phyloP scores from a whole-genome alignment of 2,113 vertebrate species.

The Oncorhynchus kisutch region DNA sequence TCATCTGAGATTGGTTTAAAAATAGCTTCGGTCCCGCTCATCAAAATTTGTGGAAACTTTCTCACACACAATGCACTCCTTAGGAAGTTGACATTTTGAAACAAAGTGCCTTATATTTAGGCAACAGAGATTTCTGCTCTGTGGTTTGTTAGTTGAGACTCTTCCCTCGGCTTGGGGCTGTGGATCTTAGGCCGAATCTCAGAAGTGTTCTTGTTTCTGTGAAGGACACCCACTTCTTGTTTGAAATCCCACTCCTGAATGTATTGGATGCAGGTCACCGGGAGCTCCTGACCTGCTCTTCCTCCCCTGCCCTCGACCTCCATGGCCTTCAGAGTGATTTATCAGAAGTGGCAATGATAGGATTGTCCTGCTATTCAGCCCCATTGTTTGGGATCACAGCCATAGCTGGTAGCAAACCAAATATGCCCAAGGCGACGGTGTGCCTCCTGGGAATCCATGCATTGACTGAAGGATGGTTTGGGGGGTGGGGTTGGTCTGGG shows the following conservation, averaged over 20 bases:
- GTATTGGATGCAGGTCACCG: slow-evolving; percentile 58
- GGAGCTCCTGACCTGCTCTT: slow-evolving; percentile 68
- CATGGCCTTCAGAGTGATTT: slow-evolving; percentile 59
- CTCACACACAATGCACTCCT: background rate
- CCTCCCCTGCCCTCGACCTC: slow-evolving; percentile 44
- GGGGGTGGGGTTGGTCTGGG: background rate
- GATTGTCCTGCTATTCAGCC: slow-evolving; percentile 61
- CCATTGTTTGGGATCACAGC: slow-evolving; percentile 77
- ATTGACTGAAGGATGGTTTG: slow-evolving; percentile 45
- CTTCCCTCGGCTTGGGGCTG: background rate
- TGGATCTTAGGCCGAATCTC: background rate
- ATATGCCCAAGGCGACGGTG: slow-evolving; percentile 73
- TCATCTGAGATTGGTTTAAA: slow-evolving; percentile 7
- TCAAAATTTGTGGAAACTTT: background rate
- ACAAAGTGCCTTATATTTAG: background rate
- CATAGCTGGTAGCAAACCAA: slow-evolving; percentile 71
- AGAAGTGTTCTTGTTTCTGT: too few species aligned
- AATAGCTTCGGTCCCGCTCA: background rate
- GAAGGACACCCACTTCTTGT: slow-evolving; percentile 10
- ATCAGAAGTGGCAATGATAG: slow-evolving; percentile 66
- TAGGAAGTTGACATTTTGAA: background rate
- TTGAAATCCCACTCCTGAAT: slow-evolving; percentile 33
- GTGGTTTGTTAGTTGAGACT: background rate
- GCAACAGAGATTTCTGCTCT: background rate
- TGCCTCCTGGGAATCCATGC: slow-evolving; percentile 70